A percentile compares a stretch with the other conserved stretches of the same genome.
Evolutionary conservation across 2,888 invertebrate species (phyloP).

Genomic region (Kryphioiulus occultus): DNA sequence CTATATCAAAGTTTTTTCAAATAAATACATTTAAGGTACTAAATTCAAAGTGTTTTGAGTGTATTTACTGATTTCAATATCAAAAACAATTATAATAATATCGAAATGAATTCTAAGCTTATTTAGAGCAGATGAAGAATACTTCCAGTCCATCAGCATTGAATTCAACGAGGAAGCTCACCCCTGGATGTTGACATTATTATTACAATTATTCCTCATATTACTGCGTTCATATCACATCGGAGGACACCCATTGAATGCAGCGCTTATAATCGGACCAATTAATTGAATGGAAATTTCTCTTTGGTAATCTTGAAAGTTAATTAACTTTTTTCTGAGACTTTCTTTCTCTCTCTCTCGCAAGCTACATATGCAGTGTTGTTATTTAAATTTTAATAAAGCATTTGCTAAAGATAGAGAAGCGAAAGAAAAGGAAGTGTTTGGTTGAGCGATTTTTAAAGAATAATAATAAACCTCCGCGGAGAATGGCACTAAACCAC

Average conservation of each 20-base stretch:
- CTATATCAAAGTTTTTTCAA: too few relatives aligned
- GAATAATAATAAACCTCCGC: conserved; percentile 35
- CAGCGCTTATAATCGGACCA: neutral
- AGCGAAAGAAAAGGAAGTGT: neutral
- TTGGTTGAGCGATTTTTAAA: conserved; percentile 3
- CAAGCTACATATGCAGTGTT: neutral
- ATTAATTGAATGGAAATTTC: conserved; percentile 43
- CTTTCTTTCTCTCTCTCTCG: neutral
- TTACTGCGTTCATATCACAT: neutral
- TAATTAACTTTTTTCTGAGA: conserved; percentile 44
- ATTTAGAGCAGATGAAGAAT: too few relatives aligned
- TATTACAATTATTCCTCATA: conserved; percentile 2
- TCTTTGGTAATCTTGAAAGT: conserved; percentile 37
- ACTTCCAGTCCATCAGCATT: neutral
- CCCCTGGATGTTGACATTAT: neutral
- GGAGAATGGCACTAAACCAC: conserved; percentile 37
- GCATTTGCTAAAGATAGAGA: conserved; percentile 10
- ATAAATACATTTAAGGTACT: too few relatives aligned
- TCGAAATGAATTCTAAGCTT: too few relatives aligned
- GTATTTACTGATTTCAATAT: too few relatives aligned
- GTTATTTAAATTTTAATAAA: conserved; percentile 35
- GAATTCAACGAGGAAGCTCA: neutral
- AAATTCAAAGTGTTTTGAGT: too few relatives aligned
- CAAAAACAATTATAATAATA: too few relatives aligned
- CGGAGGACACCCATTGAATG: neutral